Evolutionary conservation across 2,888 invertebrate genomes (phyloP).

Genomic region (Megastigmus dorsalis): DNA sequence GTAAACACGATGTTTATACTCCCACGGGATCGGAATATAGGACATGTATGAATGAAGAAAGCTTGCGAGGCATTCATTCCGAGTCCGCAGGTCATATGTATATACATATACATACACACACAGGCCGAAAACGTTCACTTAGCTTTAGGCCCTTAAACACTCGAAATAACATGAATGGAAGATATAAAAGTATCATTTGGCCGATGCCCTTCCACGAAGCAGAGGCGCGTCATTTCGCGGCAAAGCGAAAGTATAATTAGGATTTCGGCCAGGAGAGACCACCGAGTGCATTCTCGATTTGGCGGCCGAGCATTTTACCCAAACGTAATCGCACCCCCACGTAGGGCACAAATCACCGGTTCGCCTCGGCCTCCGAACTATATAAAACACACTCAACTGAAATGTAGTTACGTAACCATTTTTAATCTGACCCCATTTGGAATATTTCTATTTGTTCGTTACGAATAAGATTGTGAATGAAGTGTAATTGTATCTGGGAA

Average conservation of each 20-base stretch:
- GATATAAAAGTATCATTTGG: slow-evolving; percentile 47
- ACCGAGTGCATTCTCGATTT: slow-evolving; percentile 49
- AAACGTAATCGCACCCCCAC: slow-evolving; percentile 47
- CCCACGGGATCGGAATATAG: neutral
- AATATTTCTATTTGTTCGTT: no score
- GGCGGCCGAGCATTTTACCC: slow-evolving; percentile 24
- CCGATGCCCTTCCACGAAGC: slow-evolving; percentile 44
- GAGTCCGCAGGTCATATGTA: neutral
- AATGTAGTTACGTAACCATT: slow-evolving; percentile 31
- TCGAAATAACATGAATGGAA: slow-evolving; percentile 41
- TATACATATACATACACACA: slow-evolving; percentile 2
- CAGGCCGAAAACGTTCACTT: slow-evolving; percentile 40
- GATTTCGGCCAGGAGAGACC: slow-evolving; percentile 28
- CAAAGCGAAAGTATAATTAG: slow-evolving; percentile 49
- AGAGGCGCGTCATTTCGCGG: slow-evolving; percentile 41
- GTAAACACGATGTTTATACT: no score
- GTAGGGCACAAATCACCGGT: slow-evolving; percentile 31
- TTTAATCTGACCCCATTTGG: no score
- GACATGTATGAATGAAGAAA: neutral
- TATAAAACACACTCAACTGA: slow-evolving; percentile 41
- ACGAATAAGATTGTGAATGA: no score
- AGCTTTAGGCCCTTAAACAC: slow-evolving; percentile 41
- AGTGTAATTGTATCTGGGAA: no score
- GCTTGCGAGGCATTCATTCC: neutral
- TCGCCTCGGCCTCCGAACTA: slow-evolving; percentile 18